Percentiles rank a stretch among this genome's conserved stretches.
Conservation (phyloP, 2,797 vertebrate genomes). For the Chromis chromis region DNA sequence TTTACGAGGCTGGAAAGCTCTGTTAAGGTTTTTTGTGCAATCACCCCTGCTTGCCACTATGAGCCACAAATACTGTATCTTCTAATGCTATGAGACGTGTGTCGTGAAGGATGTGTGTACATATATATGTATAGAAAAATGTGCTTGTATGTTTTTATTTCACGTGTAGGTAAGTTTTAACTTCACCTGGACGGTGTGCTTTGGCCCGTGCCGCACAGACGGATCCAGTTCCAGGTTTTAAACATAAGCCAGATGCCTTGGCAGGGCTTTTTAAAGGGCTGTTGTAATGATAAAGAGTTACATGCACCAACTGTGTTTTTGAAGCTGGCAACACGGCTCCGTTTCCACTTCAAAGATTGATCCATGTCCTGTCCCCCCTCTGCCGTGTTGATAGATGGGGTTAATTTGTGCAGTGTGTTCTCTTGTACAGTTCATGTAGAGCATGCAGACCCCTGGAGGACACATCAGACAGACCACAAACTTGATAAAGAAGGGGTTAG, state of each 20-base stretch:
- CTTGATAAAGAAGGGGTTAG: neutral
- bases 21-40: constrained; percentile 71
- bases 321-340: constrained; percentile 53
- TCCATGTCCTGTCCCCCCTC: constrained; percentile 32
- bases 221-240: constrained; percentile 57
- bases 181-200: constrained; percentile 53
- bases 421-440: constrained; percentile 47
- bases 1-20: constrained; percentile 51
- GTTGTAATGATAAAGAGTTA: constrained; percentile 66
- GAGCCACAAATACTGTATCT: constrained; percentile 74
- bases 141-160: constrained; percentile 46
- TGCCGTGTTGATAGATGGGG: constrained; percentile 56
- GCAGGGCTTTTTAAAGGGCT: constrained; percentile 55
- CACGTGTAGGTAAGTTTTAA: constrained; percentile 31
- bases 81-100: constrained; percentile 58
- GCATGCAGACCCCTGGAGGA: constrained; percentile 33
- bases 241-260: constrained; percentile 68
- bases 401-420: constrained; percentile 55
- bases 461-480: constrained; percentile 55
- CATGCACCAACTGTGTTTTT: constrained; percentile 56
- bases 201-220: constrained; percentile 43
- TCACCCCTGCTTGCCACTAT: constrained; percentile 77
- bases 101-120: constrained; percentile 62
- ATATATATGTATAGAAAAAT: constrained; percentile 9
- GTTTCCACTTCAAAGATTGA: constrained; percentile 66